These are phyloP conservation scores for Paraplagusia blochii DNA, from an alignment of 2,113 vertebrate species.

Conservation along the genomic window DNA sequence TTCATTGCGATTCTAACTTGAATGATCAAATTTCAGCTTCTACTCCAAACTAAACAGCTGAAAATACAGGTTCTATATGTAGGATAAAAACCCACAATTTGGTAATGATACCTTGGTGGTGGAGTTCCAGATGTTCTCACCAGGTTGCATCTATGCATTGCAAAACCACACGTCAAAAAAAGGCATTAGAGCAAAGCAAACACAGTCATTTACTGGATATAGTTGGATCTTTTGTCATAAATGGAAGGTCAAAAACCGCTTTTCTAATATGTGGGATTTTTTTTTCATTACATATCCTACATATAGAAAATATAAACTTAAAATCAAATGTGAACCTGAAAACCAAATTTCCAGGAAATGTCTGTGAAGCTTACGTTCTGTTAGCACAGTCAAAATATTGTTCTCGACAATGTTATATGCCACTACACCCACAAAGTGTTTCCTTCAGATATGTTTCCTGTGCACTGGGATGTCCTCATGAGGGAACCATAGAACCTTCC, in stretches of 20 bases:
- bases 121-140: slow-evolving; percentile 63
- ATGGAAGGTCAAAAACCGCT: slow-evolving; percentile 2
- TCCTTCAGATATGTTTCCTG: slow-evolving; percentile 89
- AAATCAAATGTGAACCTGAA: neutral
- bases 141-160: slow-evolving; percentile 46
- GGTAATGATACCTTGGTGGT: slow-evolving; percentile 57
- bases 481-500: slow-evolving; percentile 80
- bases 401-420: slow-evolving; percentile 1
- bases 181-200: slow-evolving; percentile 35
- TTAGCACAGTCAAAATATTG: neutral
- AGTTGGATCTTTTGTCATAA: slow-evolving; percentile 30
- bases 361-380: neutral
- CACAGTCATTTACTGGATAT: slow-evolving; percentile 23
- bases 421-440: neutral
- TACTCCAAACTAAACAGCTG: neutral
- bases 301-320: neutral
- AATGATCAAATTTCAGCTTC: slow-evolving; percentile 6
- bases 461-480: slow-evolving; percentile 88
- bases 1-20: slow-evolving; percentile 2
- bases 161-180: slow-evolving; percentile 55
- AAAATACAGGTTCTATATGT: slow-evolving; percentile 27
- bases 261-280: slow-evolving; percentile 2
- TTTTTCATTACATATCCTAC: neutral
- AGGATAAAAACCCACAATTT: slow-evolving; percentile 33
- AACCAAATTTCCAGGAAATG: neutral